These are phyloP conservation scores for Cataglyphis albicans DNA, from an alignment of 2,888 invertebrate species.

Conservation along the genomic window DNA sequence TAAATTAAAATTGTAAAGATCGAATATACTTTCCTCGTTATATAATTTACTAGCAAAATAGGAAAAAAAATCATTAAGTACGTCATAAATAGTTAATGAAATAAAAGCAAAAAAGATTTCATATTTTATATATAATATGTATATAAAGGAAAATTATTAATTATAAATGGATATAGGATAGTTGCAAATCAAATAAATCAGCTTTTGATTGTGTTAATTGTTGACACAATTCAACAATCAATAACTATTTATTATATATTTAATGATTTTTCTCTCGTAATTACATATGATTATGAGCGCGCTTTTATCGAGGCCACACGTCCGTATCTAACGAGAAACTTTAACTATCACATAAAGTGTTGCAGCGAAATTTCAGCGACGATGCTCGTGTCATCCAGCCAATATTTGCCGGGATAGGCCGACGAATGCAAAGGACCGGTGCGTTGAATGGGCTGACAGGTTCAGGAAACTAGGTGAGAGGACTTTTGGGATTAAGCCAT, in stretches of 20 bases:
- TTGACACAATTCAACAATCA: too few species aligned
- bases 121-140: too few species aligned
- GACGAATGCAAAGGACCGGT: constrained; percentile 58
- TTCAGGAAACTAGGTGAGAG: constrained; percentile 70
- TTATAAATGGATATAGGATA: too few species aligned
- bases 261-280: background rate
- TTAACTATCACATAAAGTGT: constrained; percentile 42
- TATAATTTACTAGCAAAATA: background rate
- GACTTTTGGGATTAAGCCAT: constrained; percentile 75
- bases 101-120: too few species aligned
- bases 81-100: too few species aligned
- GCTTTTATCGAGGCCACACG: background rate
- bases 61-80: too few species aligned
- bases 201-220: too few species aligned
- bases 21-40: background rate
- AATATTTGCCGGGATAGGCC: constrained; percentile 65
- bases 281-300: background rate
- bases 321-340: background rate
- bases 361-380: constrained; percentile 38
- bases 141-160: too few species aligned
- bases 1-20: background rate
- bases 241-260: too few species aligned
- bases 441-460: constrained; percentile 56
- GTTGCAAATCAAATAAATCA: too few species aligned
- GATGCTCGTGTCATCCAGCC: constrained; percentile 45